phyloP scores from a whole-genome alignment of 35 echinoderm and acorn worm species.

The Strongylocentrotus purpuratus region DNA sequence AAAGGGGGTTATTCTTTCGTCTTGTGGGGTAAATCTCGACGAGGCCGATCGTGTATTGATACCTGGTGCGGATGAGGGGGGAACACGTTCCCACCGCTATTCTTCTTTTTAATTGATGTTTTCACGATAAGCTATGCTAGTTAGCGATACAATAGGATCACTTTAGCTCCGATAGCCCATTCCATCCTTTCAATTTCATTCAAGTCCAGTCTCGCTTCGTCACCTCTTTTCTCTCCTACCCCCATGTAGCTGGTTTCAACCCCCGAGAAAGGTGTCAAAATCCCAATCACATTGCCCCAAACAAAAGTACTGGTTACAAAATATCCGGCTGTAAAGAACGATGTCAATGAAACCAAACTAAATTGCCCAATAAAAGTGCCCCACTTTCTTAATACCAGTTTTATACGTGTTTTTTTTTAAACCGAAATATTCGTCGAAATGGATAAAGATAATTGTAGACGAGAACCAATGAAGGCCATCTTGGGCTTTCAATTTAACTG shows the following conservation, averaged over 20 bases:
- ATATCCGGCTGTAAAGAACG: not conserved
- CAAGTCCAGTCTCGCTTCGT: not conserved
- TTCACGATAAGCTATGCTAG: conserved; percentile 41
- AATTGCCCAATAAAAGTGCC: not conserved
- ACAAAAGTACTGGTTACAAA: not conserved
- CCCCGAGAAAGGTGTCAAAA: not conserved
- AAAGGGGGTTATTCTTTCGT: conserved; percentile 6
- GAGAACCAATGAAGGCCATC: not conserved
- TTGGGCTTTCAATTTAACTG: not conserved
- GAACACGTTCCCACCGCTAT: not conserved
- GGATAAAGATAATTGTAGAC: not conserved
- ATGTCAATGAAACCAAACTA: not conserved
- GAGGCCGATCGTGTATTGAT: not conserved
- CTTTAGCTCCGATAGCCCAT: conserved; percentile 7
- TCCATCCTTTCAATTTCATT: not conserved
- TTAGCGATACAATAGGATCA: conserved; percentile 40
- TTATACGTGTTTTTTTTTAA: too few relatives aligned
- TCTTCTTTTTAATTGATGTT: conserved; percentile 40
- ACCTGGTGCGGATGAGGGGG: not conserved
- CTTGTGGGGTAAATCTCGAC: conserved; percentile 26
- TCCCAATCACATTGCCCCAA: not conserved
- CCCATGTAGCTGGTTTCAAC: not conserved
- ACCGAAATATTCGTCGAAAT: not conserved
- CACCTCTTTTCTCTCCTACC: not conserved
- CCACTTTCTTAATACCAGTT: not conserved